Evolutionary conservation across 2,888 invertebrate genomes (phyloP).

Genomic region (Mechanitis mazaeus): DNA sequence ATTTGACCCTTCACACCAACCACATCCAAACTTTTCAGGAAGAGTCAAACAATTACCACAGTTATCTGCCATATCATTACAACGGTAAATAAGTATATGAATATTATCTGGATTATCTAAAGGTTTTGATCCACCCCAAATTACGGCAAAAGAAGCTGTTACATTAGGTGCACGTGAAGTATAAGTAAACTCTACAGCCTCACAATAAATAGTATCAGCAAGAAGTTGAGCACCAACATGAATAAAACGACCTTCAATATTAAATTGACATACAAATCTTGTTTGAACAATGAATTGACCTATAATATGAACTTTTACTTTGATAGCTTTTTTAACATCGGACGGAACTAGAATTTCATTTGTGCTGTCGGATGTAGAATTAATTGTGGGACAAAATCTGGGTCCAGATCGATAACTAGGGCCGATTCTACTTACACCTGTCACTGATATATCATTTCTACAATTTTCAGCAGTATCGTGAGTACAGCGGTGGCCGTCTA

Average conservation of each 20-base stretch:
- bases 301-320: slow-evolving; percentile 95
- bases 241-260: slow-evolving; percentile 95
- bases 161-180: slow-evolving; percentile 93
- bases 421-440: slow-evolving; percentile 92
- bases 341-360: slow-evolving; percentile 95
- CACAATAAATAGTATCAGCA: slow-evolving; percentile 96
- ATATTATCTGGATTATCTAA: slow-evolving; percentile 97
- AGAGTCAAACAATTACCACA: slow-evolving; percentile 97
- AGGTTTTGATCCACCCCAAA: slow-evolving; percentile 96
- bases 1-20: slow-evolving; percentile 96
- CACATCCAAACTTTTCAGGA: slow-evolving; percentile 94
- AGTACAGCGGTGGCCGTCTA: slow-evolving; percentile 96
- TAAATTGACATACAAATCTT: slow-evolving; percentile 95
- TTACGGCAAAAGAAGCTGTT: slow-evolving; percentile 95
- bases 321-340: slow-evolving; percentile 91
- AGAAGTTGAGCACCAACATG: slow-evolving; percentile 93
- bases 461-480: slow-evolving; percentile 97
- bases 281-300: slow-evolving; percentile 97
- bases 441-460: slow-evolving; percentile 93
- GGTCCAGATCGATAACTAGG: slow-evolving; percentile 96
- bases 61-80: slow-evolving; percentile 97
- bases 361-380: slow-evolving; percentile 89
- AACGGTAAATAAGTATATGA: slow-evolving; percentile 94
- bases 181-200: slow-evolving; percentile 94
- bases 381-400: slow-evolving; percentile 95